A percentile compares a stretch with the other conserved stretches of the same genome.
Evolutionary conservation across 2,797 vertebrate genomes (phyloP).

Genomic region (Eulemur albifrons): DNA sequence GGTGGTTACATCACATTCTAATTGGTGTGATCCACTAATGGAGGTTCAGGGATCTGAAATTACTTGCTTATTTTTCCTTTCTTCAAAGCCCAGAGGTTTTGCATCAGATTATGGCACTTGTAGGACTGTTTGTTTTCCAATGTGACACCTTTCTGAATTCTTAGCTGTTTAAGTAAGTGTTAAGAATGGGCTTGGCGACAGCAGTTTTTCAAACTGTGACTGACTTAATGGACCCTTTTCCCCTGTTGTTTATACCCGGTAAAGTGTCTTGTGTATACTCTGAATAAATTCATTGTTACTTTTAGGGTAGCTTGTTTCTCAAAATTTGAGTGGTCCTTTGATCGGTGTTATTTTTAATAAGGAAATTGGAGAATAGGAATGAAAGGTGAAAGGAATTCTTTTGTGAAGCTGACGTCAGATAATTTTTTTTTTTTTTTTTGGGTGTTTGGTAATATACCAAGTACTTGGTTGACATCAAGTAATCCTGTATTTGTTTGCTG

Average conservation of each 20-base stretch:
- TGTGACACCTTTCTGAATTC: constrained; percentile 81
- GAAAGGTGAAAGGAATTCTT: background rate
- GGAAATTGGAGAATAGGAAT: background rate
- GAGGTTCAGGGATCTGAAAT: constrained; percentile 83
- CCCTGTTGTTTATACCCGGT: constrained; percentile 79
- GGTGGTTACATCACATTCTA: constrained; percentile 86
- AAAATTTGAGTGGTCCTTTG: constrained; percentile 48
- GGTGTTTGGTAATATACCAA: background rate
- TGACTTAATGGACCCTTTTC: constrained; percentile 78
- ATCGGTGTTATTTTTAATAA: constrained; percentile 46
- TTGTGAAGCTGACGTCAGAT: background rate
- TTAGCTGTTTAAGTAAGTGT: constrained; percentile 83
- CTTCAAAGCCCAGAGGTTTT: constrained; percentile 86
- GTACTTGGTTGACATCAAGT: background rate
- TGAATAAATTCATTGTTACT: constrained; percentile 81
- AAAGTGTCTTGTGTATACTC: constrained; percentile 80
- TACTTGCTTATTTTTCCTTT: constrained; percentile 85
- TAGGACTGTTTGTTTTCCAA: constrained; percentile 81
- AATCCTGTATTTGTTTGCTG: background rate
- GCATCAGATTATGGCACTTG: constrained; percentile 82
- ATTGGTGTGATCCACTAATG: constrained; percentile 81
- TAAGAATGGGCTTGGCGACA: constrained; percentile 76
- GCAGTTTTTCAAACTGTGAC: constrained; percentile 78
- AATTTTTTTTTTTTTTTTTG: background rate
- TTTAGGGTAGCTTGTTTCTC: constrained; percentile 60